Evolutionary conservation across 2,797 vertebrate species (phyloP).

Genomic region (Oryzias sinensis): DNA sequence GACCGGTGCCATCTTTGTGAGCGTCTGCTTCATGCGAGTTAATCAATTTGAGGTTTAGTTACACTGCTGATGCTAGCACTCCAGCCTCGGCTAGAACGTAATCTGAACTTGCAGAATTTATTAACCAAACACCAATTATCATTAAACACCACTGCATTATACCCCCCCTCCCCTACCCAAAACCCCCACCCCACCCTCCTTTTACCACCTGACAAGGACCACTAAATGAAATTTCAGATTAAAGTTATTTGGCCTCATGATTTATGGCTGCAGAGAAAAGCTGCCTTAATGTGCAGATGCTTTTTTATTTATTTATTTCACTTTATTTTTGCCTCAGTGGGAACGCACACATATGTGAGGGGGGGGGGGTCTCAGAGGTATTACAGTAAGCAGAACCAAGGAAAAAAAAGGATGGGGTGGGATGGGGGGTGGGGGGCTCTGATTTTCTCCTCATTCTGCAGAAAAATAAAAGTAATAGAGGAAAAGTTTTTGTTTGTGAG

Average conservation of each 20-base stretch:
- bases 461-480: slow-evolving; percentile 21
- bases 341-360: slow-evolving; percentile 79
- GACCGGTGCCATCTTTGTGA: slow-evolving; percentile 99
- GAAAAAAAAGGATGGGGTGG: background rate
- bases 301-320: slow-evolving; percentile 59
- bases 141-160: slow-evolving; percentile 99
- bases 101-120: slow-evolving; percentile 99
- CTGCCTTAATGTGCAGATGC: slow-evolving; percentile 85
- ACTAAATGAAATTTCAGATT: slow-evolving; percentile 99
- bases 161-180: slow-evolving; percentile 53
- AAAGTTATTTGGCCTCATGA: slow-evolving; percentile 97
- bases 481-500: slow-evolving; percentile 85
- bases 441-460: slow-evolving; percentile 32
- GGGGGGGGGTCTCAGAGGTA: slow-evolving; percentile 86
- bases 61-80: slow-evolving; percentile 99
- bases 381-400: slow-evolving; percentile 87
- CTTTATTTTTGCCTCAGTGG: slow-evolving; percentile 60
- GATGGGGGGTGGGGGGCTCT: slow-evolving; percentile 17
- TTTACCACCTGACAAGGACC: slow-evolving; percentile 99
- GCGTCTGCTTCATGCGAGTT: slow-evolving; percentile 99
- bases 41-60: slow-evolving; percentile 99
- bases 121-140: slow-evolving; percentile 99
- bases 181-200: slow-evolving; percentile 55
- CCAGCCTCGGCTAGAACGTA: slow-evolving; percentile 98
- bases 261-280: slow-evolving; percentile 87